Conservation (phyloP, 2,797 vertebrate species). For the Hoplostethus mediterraneus region DNA sequence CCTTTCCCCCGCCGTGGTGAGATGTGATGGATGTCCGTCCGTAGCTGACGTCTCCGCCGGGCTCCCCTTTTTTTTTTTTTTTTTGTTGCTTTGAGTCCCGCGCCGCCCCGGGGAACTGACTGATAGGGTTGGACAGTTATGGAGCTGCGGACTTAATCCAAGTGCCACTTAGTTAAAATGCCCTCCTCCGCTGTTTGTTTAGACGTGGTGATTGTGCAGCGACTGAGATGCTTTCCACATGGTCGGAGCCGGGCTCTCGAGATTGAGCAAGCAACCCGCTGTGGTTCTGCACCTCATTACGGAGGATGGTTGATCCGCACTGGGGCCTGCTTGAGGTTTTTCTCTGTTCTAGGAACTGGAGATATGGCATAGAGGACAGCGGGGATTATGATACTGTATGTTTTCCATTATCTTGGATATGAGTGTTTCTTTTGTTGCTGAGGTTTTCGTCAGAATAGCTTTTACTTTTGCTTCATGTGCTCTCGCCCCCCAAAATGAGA, state of each 20-base stretch:
- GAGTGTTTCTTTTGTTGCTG: constrained; percentile 1
- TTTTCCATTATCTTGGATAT: not conserved
- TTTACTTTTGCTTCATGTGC: not conserved
- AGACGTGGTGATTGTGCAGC: constrained; percentile 59
- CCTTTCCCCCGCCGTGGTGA: constrained; percentile 23
- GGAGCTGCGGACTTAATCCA: constrained; percentile 41
- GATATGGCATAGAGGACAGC: constrained; percentile 20
- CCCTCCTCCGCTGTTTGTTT: constrained; percentile 59
- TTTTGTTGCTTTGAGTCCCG: constrained; percentile 27
- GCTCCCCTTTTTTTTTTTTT: constrained; percentile 16
- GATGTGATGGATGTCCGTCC: constrained; percentile 51
- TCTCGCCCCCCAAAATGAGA: not conserved
- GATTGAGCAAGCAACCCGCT: constrained; percentile 60
- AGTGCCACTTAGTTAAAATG: constrained; percentile 51
- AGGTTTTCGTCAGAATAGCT: not conserved
- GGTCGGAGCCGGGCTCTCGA: constrained; percentile 47
- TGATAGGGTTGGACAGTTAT: constrained; percentile 16
- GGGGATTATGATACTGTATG: not conserved
- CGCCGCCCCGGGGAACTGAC: constrained; percentile 18
- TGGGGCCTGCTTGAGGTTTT: constrained; percentile 41
- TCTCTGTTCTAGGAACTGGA: constrained; percentile 31
- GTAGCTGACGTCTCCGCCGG: constrained; percentile 27
- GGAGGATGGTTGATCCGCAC: constrained; percentile 27
- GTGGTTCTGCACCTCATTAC: constrained; percentile 60
- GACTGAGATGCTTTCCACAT: constrained; percentile 68